These are phyloP conservation scores for Heliconius sara DNA, from an alignment of 2,888 invertebrate species.

Conservation along the genomic window DNA sequence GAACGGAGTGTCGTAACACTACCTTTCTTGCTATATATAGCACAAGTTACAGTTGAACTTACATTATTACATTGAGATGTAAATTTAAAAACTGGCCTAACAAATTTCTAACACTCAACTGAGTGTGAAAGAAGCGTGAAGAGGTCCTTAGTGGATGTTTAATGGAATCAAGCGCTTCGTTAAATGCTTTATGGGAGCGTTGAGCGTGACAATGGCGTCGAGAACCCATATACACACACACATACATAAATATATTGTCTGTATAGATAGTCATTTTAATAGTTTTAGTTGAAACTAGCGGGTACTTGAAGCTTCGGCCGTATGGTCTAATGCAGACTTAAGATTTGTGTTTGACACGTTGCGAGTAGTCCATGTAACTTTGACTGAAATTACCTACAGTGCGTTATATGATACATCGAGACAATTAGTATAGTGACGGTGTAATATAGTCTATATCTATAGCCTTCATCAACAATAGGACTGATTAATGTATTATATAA, in stretches of 20 bases:
- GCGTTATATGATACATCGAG: background rate
- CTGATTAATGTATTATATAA: no score
- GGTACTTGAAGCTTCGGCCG: background rate
- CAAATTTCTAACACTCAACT: constrained; percentile 12
- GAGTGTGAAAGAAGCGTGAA: constrained; percentile 22
- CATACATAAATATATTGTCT: background rate
- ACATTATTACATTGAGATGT: background rate
- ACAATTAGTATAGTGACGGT: no score
- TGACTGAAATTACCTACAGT: background rate
- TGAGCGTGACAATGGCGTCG: constrained; percentile 8
- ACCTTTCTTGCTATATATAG: no score
- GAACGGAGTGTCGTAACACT: no score
- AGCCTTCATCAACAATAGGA: no score
- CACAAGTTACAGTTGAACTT: background rate
- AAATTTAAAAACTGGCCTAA: constrained; percentile 8
- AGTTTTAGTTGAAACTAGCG: background rate
- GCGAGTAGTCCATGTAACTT: background rate
- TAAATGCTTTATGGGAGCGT: constrained; percentile 16
- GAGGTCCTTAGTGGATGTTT: constrained; percentile 18
- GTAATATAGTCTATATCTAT: no score
- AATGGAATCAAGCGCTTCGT: constrained; percentile 29
- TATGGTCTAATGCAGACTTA: background rate
- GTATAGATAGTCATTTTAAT: background rate
- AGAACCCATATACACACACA: background rate
- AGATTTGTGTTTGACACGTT: background rate